These are phyloP conservation scores for Poeciliopsis turneri DNA, from an alignment of 2,797 vertebrate genomes.

Conservation along the genomic window DNA sequence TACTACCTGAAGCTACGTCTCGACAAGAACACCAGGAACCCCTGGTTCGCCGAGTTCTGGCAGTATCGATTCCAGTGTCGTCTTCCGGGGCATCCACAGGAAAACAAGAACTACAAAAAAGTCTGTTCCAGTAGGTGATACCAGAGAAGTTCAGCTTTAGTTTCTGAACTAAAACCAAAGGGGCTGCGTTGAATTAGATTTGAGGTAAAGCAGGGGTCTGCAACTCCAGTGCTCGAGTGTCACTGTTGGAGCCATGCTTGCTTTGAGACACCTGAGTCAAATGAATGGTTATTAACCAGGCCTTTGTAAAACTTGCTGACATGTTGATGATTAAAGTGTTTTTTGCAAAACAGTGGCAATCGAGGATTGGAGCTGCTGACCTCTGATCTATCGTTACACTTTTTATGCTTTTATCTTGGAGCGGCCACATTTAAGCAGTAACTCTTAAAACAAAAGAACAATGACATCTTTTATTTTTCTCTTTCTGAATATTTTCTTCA, in stretches of 20 bases:
- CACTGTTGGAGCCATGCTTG: background rate
- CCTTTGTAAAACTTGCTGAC: background rate
- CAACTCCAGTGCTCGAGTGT: background rate
- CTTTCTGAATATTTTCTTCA: constrained; percentile 42
- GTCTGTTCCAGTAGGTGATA: constrained; percentile 89
- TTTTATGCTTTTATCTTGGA: background rate
- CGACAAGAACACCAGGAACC: constrained; percentile 93
- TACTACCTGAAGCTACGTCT: constrained; percentile 94
- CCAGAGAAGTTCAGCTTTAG: background rate
- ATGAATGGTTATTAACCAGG: background rate
- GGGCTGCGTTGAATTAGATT: constrained; percentile 1
- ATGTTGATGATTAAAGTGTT: background rate
- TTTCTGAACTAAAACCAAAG: background rate
- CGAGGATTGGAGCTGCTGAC: background rate
- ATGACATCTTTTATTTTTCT: constrained; percentile 44
- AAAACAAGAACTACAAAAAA: constrained; percentile 93
- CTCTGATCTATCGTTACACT: background rate
- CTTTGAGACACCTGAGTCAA: background rate
- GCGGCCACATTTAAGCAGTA: background rate
- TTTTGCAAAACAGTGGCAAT: background rate
- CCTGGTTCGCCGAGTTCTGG: constrained; percentile 99
- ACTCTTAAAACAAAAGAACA: constrained; percentile 23
- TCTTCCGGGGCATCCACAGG: constrained; percentile 89
- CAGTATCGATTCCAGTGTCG: constrained; percentile 98
- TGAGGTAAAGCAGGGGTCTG: background rate